Base-by-base conservation (phyloP, 1,140 invertebrate genomes). In the Steinernema khuongi region DNA sequence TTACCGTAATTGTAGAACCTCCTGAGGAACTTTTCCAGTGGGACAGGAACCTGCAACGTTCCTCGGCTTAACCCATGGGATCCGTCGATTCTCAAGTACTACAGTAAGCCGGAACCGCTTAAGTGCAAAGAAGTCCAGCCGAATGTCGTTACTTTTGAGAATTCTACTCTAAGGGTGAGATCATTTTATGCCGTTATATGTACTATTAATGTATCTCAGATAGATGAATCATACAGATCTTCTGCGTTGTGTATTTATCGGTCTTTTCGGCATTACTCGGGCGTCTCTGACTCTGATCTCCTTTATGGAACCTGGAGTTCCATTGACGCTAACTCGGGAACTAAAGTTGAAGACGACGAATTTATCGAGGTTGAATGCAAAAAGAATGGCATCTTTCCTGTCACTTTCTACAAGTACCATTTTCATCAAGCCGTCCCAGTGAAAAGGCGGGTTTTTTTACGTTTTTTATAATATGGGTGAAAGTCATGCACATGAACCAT, bases 221-320 rank as follows among this genome's bases (percentile, higher is more conserved):
- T 26, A 11, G 1, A 14, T n/a, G 17, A 68, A 0, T 22, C 67
- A 0, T 43, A 67, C 19, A 60, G 36, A n/a, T 41, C n/a, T 41
- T 41, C 36, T 7, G 32, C 66, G 2, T 33, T 32, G 0, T 76
- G 74, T 29, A 44, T 68, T n/a, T 43, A 68, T 31, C 31, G 30
- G 1, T 30, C 14, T n/a, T 18, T 76, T 11, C 67, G 41, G 26
- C 74, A 76, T 26, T 60, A 76, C 26, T 36, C 67, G 22, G 50
- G 50, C n/a, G 60, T 76, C 11, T 77, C 74, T 2, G 74, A 76
- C 32, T 76, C 69, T 11, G 74, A 76, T 32, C 31, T 76, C 2
- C 32, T 31, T 17, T 74, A 74, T 41, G 74, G 72, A 4, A 41
- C 19, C 17, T 28, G 14, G n/a, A 31, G 28, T 17, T 22, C 4